These are phyloP conservation scores for Oscheius sp. DNA, from an alignment of 2,888 invertebrate genomes.

Conservation along the genomic window DNA sequence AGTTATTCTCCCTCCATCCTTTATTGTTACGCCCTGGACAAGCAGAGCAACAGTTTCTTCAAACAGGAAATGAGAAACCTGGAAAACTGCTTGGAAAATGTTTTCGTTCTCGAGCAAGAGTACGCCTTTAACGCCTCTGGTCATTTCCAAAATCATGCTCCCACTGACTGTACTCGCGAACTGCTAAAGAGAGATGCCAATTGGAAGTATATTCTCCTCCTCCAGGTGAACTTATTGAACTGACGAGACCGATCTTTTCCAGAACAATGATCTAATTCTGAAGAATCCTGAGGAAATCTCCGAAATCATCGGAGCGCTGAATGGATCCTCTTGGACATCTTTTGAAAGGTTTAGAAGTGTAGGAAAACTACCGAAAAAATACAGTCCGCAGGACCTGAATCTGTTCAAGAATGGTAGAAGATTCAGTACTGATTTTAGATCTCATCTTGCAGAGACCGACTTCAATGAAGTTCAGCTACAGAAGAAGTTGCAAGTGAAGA, in stretches of 20 bases:
- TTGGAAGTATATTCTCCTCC: slow-evolving; percentile 3
- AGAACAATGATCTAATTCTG: slow-evolving; percentile 3
- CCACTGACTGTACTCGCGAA: not conserved
- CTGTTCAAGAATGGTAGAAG: slow-evolving; percentile 4
- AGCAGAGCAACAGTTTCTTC: not conserved
- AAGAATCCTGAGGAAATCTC: slow-evolving; percentile 11
- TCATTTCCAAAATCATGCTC: slow-evolving; percentile 22
- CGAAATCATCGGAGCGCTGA: slow-evolving; percentile 1
- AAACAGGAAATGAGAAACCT: not conserved
- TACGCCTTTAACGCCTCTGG: slow-evolving; percentile 20
- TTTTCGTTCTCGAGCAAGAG: slow-evolving; percentile 9
- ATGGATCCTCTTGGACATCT: not conserved
- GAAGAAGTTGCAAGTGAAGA: not conserved
- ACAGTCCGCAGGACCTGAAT: not conserved
- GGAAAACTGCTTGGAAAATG: slow-evolving; percentile 18
- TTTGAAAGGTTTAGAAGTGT: not conserved
- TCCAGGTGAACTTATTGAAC: not conserved
- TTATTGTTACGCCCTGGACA: slow-evolving; percentile 28
- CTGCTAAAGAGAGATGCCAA: not conserved
- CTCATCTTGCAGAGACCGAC: no score
- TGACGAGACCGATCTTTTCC: no score
- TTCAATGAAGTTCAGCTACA: not conserved
- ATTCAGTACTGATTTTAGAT: no score
- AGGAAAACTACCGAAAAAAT: not conserved
- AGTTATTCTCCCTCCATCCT: slow-evolving; percentile 11